Evolutionary conservation across 1,140 invertebrate species (phyloP), one percentile per base, ranked within the genome.

Genomic region (Drosophila malerkotliana): DNA sequence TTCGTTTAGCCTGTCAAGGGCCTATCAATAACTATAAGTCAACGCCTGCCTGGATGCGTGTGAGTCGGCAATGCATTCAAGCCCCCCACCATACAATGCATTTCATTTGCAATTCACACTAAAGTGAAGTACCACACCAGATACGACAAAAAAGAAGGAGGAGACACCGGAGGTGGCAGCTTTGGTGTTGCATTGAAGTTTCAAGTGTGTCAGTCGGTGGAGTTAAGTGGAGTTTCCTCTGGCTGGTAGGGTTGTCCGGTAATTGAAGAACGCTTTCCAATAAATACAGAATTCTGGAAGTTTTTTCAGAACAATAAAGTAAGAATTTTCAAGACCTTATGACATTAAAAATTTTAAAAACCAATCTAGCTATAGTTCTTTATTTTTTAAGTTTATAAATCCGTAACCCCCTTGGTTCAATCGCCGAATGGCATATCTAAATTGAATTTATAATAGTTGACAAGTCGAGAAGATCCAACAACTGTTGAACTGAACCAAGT

Each of bases 381-480:
- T 28, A 28, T 28, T 6, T 28, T 39, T 48, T 51, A 49, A 32
- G 8, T 32, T 76, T 45, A 18, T 28, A 37, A 39, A 45, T 47
- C 18, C 41, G 8, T 18, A 18, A 18, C 18, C 18, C 18, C 1
- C 24, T 41, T 41, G 15, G 28, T 32, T 30, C 69, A 73, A 45
- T 39, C 61, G 72, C 57, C 45, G 53, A 62, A 51, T 48, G 49
- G 62, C 72, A 66, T 84, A 68, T 58, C 73, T 77, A 80, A 84
- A 84, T 85, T 85, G 81, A 84, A 84, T 84, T 85, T 84, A 84
- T 77, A 85, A 84, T 81, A 77, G 80, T 84, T 85, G 80, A 84
- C 80, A 85, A 77, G 48, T 55, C 60, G 72, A 76, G 59, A 32
- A 68, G 63, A 44, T 56, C 49, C 51, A 34, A 34, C 8, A 24